Evolutionary conservation across 2,888 invertebrate genomes (phyloP).

Genomic region (Metallyticus violacea): DNA sequence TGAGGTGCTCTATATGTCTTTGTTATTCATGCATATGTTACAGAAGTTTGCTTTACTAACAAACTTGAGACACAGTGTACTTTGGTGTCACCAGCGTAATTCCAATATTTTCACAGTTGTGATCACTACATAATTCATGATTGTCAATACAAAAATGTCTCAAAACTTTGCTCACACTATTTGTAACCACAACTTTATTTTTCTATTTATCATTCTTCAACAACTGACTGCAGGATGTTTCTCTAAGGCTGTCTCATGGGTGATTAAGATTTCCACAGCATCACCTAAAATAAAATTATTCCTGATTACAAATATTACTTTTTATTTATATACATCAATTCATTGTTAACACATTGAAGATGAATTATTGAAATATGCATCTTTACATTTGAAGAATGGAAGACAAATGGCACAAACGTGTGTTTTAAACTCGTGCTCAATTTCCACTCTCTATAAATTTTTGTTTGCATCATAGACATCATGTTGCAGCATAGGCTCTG

Average conservation of each 20-base stretch:
- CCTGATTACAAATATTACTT: background rate
- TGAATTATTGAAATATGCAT: too few relatives aligned
- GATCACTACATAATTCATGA: constrained; percentile 13
- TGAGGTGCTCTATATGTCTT: background rate
- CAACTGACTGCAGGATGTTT: background rate
- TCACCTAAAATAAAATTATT: background rate
- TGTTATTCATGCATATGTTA: background rate
- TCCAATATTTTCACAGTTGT: constrained; percentile 12
- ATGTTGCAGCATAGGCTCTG: too few relatives aligned
- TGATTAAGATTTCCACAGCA: background rate
- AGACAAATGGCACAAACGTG: too few relatives aligned
- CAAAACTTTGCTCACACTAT: background rate
- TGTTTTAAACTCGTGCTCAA: too few relatives aligned
- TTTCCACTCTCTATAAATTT: too few relatives aligned
- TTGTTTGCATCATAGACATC: too few relatives aligned
- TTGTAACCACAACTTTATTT: background rate
- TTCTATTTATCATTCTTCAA: background rate
- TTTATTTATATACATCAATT: too few relatives aligned
- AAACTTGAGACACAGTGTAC: background rate
- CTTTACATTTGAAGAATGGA: too few relatives aligned
- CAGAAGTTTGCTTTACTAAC: background rate
- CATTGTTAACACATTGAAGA: too few relatives aligned
- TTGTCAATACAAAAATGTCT: constrained; percentile 15
- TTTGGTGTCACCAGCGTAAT: constrained; percentile 25
- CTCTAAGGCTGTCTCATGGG: background rate